Conservation (phyloP, 2,888 invertebrate species). For the Allolobophora icterica region DNA sequence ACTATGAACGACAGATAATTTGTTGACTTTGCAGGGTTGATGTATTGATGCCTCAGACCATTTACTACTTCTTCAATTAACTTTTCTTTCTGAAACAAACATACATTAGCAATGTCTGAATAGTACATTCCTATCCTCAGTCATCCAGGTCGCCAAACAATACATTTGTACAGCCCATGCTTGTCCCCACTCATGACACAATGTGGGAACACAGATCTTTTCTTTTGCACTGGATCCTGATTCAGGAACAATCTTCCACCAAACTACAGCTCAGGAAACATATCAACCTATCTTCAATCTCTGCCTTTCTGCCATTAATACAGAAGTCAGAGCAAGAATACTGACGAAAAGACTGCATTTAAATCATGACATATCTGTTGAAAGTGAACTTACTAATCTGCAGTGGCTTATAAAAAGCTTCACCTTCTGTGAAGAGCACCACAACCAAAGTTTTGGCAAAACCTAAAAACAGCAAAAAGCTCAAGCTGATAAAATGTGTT, state of each 20-base stretch:
- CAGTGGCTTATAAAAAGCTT: background rate
- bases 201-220: background rate
- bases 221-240: too few species aligned
- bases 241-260: too few species aligned
- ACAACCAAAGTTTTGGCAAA: constrained; percentile 20
- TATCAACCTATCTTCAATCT: background rate
- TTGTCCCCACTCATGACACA: background rate
- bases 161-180: background rate
- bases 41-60: background rate
- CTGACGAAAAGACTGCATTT: background rate
- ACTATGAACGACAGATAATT: constrained; percentile 17
- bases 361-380: background rate
- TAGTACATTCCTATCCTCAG: background rate
- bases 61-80: constrained; percentile 22
- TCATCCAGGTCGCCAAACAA: background rate
- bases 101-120: background rate
- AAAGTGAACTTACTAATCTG: constrained; percentile 9
- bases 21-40: background rate
- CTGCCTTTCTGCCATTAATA: background rate
- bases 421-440: constrained; percentile 24
- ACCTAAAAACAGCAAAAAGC: background rate
- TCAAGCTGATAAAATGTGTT: background rate
- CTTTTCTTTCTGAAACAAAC: constrained; percentile 27
- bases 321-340: background rate
- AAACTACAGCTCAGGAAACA: too few species aligned